Evolutionary conservation across 2,888 invertebrate species (phyloP).

Genomic region (Mycalesis mineus): DNA sequence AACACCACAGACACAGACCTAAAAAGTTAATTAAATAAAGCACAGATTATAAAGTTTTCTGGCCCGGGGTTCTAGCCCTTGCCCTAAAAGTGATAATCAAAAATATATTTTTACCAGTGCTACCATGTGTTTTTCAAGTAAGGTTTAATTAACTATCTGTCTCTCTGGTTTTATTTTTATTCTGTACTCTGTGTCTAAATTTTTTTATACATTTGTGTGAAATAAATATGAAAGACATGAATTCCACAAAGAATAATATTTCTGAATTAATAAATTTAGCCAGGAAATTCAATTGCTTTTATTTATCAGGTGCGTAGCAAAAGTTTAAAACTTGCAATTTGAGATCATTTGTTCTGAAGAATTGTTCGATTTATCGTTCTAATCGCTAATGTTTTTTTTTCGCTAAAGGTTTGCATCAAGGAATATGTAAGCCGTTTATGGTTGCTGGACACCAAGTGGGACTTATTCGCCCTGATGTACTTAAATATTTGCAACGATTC

Average conservation of each 20-base stretch:
- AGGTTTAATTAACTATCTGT: no score
- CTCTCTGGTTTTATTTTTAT: no score
- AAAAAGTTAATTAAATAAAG: no score
- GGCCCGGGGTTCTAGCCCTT: no score
- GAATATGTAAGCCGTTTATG: conserved; percentile 90
- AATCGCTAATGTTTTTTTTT: conserved; percentile 35
- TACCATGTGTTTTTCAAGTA: no score
- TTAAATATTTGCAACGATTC: conserved; percentile 87
- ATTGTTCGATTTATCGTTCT: conserved; percentile 4
- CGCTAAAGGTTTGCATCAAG: conserved; percentile 83
- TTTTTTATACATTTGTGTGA: conserved; percentile 19
- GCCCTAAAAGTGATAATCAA: no score
- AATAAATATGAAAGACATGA: conserved; percentile 70
- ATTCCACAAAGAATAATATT: conserved; percentile 63
- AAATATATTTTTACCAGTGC: no score
- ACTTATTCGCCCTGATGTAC: conserved; percentile 89
- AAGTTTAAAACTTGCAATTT: conserved; percentile 2
- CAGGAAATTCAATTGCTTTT: conserved; percentile 93
- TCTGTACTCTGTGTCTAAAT: not conserved
- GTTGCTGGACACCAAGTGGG: conserved; percentile 95
- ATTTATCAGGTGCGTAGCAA: conserved; percentile 83
- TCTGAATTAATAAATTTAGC: conserved; percentile 85
- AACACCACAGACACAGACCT: no score
- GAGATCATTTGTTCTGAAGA: not conserved
- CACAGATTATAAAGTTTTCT: no score